Base-by-base conservation (phyloP, 2,113 vertebrate genomes). In the Eretmochelys imbricata region DNA sequence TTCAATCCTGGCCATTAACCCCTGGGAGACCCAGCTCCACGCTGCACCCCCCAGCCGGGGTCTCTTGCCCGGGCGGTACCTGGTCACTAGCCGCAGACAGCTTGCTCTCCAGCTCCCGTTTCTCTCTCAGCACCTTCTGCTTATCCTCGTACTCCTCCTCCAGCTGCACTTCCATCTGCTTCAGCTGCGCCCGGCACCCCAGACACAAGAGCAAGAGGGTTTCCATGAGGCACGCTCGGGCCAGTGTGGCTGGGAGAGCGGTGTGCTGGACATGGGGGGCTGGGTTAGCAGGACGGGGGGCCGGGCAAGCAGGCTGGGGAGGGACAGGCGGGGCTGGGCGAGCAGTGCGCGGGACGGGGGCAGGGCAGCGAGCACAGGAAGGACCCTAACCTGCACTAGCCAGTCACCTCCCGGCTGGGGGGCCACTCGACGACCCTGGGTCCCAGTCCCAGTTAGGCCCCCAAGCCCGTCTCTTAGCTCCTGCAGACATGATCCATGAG, bases 61-160 rank as follows among this genome's bases (percentile, higher is more conserved):
- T 62, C 29, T 16, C 29, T n/a, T 16, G 19, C 17, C 69, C 69
- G 2, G 69, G 17, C 25, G 88, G 13, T 98, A 99, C 99, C 99
- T 99, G 98, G 93, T 99, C 99, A 0, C 99, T 99, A 80, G 99
- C 98, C 0, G 98, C 96, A 5, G 99, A 93, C 51, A 99, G 98
- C 94, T 99, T 99, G 84, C 98, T 98, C 96, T 99, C 99, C 97
- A 99, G 97, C 50, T 99, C 99, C 87, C 99, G 98, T 96, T 99
- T 99, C 96, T 99, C 99, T 49, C 98, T 98, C 69, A 99, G 98
- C 59, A 99, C 99, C 98, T 99, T 99, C 98, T 99, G 99, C 96
- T 99, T 99, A 75, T 99, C 99, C 83, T 99, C 99, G 0, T 99
- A 99, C 84, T 99, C 99, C 85, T 99, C 99, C 93, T 99, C 99